phyloP scores from a whole-genome alignment of 2,888 invertebrate genomes.

The Choreutis nemorana region DNA sequence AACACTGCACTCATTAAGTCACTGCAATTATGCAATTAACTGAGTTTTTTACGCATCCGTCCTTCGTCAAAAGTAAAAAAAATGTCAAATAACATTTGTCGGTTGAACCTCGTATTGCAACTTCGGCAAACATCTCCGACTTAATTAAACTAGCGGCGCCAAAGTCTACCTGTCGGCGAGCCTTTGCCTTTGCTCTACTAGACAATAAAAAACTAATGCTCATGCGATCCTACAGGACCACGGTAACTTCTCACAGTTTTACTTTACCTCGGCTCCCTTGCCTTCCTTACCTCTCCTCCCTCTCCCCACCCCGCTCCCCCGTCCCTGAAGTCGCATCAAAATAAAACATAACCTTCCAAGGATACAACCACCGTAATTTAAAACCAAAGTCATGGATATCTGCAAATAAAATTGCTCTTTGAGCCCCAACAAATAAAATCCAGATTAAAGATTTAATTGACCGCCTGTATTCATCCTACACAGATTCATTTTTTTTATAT shows the following conservation, averaged over 20 bases:
- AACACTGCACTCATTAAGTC: too few species aligned
- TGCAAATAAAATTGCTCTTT: slow-evolving; percentile 26
- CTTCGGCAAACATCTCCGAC: slow-evolving; percentile 41
- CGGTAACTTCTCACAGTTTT: slow-evolving; percentile 58
- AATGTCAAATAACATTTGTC: too few species aligned
- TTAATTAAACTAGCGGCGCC: slow-evolving; percentile 58
- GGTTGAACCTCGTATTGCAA: too few species aligned
- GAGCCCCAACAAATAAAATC: slow-evolving; percentile 14
- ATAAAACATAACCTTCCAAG: slow-evolving; percentile 63
- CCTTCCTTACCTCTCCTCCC: slow-evolving; percentile 2
- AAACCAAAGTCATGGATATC: too few species aligned
- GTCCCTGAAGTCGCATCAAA: too few species aligned
- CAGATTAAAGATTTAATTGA: too few species aligned
- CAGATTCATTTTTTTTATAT: too few species aligned
- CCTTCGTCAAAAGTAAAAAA: too few species aligned
- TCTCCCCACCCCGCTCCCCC: slow-evolving; percentile 18
- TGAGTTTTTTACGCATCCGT: too few species aligned
- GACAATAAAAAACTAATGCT: slow-evolving; percentile 62
- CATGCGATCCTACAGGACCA: slow-evolving; percentile 39
- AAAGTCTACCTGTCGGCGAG: slow-evolving; percentile 55
- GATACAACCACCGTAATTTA: slow-evolving; percentile 60
- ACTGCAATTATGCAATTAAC: too few species aligned
- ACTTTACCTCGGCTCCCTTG: slow-evolving; percentile 21
- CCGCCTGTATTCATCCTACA: too few species aligned
- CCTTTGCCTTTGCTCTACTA: slow-evolving; percentile 57